Evolutionary conservation across 2,113 vertebrate genomes (phyloP).

Genomic region (Synchiropus splendidus): DNA sequence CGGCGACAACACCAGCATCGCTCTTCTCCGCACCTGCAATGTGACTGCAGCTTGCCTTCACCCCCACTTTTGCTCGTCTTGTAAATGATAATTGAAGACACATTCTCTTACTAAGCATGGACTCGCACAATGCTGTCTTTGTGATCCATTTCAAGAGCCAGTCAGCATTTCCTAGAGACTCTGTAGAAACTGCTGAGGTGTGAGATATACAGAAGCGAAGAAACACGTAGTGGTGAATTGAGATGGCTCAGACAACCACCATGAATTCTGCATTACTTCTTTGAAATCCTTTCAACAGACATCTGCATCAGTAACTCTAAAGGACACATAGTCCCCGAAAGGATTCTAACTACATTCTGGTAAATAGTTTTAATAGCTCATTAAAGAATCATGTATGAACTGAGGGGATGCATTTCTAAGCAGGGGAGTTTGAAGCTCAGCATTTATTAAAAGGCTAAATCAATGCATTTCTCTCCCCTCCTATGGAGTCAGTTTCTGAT

Average conservation of each 20-base stretch:
- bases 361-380: too few relatives aligned
- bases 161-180: constrained; percentile 43
- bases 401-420: too few relatives aligned
- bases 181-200: constrained; percentile 38
- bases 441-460: too few relatives aligned
- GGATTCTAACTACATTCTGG: too few relatives aligned
- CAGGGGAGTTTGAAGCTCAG: too few relatives aligned
- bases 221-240: constrained; percentile 20
- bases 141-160: constrained; percentile 28
- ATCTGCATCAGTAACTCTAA: too few relatives aligned
- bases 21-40: constrained; percentile 29
- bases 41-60: constrained; percentile 8
- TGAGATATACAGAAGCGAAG: constrained; percentile 7
- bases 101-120: constrained; percentile 48
- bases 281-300: too few relatives aligned
- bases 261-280: too few relatives aligned
- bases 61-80: constrained; percentile 12
- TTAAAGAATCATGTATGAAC: too few relatives aligned
- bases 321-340: too few relatives aligned
- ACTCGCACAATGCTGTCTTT: constrained; percentile 35
- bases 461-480: too few relatives aligned
- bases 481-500: too few relatives aligned
- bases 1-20: constrained; percentile 8
- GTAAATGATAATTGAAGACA: constrained; percentile 35
- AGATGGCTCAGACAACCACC: background rate